A percentile compares a stretch with the other conserved stretches of the same genome.
Conservation (phyloP, 2,113 vertebrate genomes). For the Leptosomus discolor region DNA sequence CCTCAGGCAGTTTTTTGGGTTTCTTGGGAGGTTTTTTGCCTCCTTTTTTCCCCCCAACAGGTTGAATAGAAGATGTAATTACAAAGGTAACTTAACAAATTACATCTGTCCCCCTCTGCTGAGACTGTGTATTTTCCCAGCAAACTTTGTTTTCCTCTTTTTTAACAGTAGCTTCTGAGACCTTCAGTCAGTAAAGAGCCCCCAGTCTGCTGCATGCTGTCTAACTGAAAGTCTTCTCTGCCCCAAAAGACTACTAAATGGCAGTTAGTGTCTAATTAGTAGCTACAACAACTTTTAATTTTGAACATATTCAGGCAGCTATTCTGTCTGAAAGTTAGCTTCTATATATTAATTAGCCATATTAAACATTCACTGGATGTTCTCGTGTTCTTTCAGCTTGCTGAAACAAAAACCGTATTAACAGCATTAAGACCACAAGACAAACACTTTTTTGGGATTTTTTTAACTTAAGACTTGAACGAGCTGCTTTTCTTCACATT, state of each 20-base stretch:
- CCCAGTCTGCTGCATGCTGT: not conserved
- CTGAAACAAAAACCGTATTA: not conserved
- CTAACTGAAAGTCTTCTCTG: not conserved
- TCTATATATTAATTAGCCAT: not conserved
- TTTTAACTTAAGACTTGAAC: not conserved
- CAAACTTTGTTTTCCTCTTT: not conserved
- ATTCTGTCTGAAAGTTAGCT: not conserved
- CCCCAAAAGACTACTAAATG: not conserved
- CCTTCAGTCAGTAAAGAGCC: not conserved
- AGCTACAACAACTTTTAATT: not conserved
- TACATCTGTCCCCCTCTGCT: not conserved
- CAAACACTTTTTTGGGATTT: not conserved
- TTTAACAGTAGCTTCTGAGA: not conserved
- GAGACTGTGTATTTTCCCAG: not conserved
- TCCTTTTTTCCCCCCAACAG: fast-evolving
- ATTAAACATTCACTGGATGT: not conserved
- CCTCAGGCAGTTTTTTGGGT: not conserved
- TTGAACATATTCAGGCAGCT: not conserved
- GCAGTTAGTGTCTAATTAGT: not conserved
- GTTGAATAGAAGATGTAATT: not conserved
- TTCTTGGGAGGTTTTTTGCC: not conserved
- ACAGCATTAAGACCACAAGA: not conserved
- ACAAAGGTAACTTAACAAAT: too few relatives aligned
- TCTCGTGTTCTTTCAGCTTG: not conserved
- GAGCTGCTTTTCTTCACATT: not conserved